phyloP scores from a whole-genome alignment of 2,113 vertebrate genomes.

The Lophius piscatorius region DNA sequence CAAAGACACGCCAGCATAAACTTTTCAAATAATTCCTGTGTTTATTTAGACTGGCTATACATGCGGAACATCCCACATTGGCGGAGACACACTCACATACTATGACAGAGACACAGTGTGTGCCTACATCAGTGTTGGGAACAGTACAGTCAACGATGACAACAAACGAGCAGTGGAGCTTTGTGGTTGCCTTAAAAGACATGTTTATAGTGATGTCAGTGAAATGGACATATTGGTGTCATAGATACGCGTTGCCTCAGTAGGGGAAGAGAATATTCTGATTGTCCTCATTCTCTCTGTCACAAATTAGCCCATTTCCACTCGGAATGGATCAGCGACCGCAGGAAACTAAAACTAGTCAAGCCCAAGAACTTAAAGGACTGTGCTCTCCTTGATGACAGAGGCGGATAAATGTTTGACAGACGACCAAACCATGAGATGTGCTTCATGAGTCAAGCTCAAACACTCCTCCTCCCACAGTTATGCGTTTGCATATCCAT shows the following conservation, averaged over 20 bases:
- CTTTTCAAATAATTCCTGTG: conserved; percentile 30
- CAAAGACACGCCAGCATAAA: conserved; percentile 41
- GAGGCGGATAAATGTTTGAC: conserved; percentile 61
- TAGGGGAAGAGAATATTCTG: background rate
- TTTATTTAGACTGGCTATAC: conserved; percentile 48
- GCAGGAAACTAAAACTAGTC: conserved; percentile 24
- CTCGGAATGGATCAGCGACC: background rate
- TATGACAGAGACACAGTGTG: conserved; percentile 16
- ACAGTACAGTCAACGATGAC: background rate
- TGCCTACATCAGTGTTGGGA: conserved; percentile 1
- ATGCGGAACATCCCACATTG: conserved; percentile 35
- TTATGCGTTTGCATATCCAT: conserved; percentile 53
- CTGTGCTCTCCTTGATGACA: conserved; percentile 46
- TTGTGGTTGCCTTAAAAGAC: background rate
- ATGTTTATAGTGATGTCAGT: conserved; percentile 26
- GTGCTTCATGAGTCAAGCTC: conserved; percentile 60
- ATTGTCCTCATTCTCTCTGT: conserved; percentile 5
- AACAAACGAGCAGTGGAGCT: background rate
- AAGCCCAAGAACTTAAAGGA: conserved; percentile 34
- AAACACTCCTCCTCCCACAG: conserved; percentile 57
- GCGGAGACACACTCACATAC: conserved; percentile 34
- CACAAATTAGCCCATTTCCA: background rate
- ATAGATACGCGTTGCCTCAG: conserved; percentile 16
- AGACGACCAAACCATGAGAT: conserved; percentile 50
- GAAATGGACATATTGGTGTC: conserved; percentile 1